Base-by-base conservation (phyloP, 2,888 invertebrate genomes). In the Acleris holmiana region DNA sequence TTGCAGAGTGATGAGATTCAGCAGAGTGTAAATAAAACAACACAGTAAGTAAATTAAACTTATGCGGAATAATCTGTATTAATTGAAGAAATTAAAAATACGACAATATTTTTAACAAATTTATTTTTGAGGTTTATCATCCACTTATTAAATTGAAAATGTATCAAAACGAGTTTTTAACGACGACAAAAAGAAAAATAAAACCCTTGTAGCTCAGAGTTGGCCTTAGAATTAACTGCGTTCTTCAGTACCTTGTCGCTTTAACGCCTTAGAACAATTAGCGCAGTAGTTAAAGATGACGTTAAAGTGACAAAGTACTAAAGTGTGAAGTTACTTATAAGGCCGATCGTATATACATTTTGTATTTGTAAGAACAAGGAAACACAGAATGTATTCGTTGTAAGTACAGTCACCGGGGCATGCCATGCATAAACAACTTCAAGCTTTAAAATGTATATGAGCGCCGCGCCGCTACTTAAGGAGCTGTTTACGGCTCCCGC, bases 361-460 rank as follows among this genome's bases (percentile, higher is more conserved):
- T 8, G 4, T 35, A 35, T 13, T 35, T 35, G 10, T 35, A 35
- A 13, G 13, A 35, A 35, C 7, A 35, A 18, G 17, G 23, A 8
- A n/a, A 23, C 23, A 23, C 44, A 23, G 23, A 44, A 55, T 55
- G 21, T 55, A 17, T 41, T 55, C 21, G 44, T 44, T 8, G 44
- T n/a, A n/a, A n/a, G n/a, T 40, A 41, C 54, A 41, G 15, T 41
- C 41, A 17, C 7, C 41, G 47, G 19, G 47, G 57, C 57, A n/a
- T 58, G 47, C 63, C 57, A n/a, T 58, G 47, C 63, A 63, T 63
- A 63, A 63, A 63, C 63, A 57, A 57, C 57, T 51, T 58, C 40
- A 63, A 53, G 53, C 40, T 53, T 47, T 47, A 58, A 63, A 63
- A 63, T 58, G 40, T 63, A 51, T 47, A 21, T 17, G 54, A 46